Evolutionary conservation across 1,140 invertebrate species (phyloP), one percentile per base, ranked within the genome.

Genomic region (Listronotus bonariensis): DNA sequence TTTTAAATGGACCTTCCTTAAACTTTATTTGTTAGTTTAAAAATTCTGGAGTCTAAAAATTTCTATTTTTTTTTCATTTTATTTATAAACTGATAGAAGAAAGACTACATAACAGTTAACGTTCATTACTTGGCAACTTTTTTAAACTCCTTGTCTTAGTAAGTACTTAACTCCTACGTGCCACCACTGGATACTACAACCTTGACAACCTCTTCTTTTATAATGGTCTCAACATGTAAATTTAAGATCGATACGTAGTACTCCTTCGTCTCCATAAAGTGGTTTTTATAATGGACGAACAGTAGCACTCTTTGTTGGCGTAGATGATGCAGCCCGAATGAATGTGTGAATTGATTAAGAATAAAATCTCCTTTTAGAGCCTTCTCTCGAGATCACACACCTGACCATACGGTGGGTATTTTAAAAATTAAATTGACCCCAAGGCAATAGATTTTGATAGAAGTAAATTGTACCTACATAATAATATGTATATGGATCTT

Each of bases 231-330:
- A 26, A 20, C 46, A 49, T 49, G 15, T 49, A 49, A 49, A 49
- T 49, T 49, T 34, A 62, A 20, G 36, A 40, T 49, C 61, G 52
- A 15, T 40, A 38, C 61, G 59, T 62, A 53, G 59, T 63, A 63
- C 63, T 58, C 46, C 54, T 65, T 65, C 54, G 58, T 34, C 49
- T 54, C 31, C 45, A 45, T 26, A 46, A 57, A 65, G 63, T 65
- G 63, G 63, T 57, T 65, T 64, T 63, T 65, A 65, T 65, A 57
- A 67, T 64, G 49, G 48, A 31, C 61, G 65, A 70, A 72, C 70
- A 72, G 70, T 72, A 72, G 70, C 68, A 58, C 65, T 64, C 68
- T 70, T 72, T 72, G 70, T 72, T 72, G 65, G 65, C 62, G 53
- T 67, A 70, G 68, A 72, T 72, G 70, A 72, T 72, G 70, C 68